Evolutionary conservation across 2,888 invertebrate species (phyloP).

Genomic region (Epistrophe grossulariae): DNA sequence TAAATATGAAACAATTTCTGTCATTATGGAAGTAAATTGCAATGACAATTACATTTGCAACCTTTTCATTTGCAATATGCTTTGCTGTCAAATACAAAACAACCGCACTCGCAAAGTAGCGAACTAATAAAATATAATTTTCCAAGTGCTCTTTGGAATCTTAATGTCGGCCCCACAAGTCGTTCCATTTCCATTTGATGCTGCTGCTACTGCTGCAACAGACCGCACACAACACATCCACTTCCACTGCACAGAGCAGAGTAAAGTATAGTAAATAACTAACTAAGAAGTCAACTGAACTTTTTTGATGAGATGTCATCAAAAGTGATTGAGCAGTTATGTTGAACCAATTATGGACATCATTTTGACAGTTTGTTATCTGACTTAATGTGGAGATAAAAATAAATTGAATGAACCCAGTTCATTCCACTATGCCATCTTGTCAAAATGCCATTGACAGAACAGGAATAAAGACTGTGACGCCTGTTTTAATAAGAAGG

Average conservation of each 20-base stretch:
- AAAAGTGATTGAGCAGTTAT: conserved; percentile 37
- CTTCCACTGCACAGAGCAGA: neutral
- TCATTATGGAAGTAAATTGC: neutral
- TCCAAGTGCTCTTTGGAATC: conserved; percentile 39
- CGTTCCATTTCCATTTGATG: neutral
- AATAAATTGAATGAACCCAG: conserved; percentile 7
- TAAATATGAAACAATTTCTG: neutral
- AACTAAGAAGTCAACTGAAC: conserved; percentile 1
- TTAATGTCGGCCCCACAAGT: conserved; percentile 24
- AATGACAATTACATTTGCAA: conserved; percentile 13
- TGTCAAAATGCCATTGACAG: conserved; percentile 10
- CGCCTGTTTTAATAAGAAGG: neutral
- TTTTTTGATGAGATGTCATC: conserved; percentile 36
- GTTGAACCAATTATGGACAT: conserved; percentile 44
- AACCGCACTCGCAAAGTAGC: neutral
- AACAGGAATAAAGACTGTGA: neutral
- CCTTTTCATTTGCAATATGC: neutral
- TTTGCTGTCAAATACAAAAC: neutral
- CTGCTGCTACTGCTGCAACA: neutral
- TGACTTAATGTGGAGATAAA: conserved; percentile 1
- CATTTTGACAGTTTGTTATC: conserved; percentile 14
- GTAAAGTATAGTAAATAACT: neutral
- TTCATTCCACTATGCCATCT: neutral
- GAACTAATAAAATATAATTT: conserved; percentile 47
- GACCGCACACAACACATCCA: neutral